A percentile compares a stretch with the other conserved stretches of the same genome.
These are phyloP conservation scores for Poecilobothrus nobilitatus DNA, from an alignment of 2,888 invertebrate genomes.

Conservation along the genomic window DNA sequence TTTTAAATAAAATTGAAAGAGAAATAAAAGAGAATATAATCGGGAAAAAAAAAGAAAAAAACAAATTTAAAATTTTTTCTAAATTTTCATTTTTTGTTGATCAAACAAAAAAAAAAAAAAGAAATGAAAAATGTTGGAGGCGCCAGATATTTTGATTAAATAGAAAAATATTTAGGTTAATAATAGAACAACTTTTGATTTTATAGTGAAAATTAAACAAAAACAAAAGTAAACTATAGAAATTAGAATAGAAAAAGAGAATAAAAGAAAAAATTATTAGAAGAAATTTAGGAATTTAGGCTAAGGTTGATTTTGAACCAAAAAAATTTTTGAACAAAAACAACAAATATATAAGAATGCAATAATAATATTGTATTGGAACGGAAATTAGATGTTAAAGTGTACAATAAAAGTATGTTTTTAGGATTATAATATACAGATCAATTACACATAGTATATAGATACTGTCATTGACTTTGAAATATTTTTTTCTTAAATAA, in stretches of 20 bases:
- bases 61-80: not conserved
- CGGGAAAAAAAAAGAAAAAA: not conserved
- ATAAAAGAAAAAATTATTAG: not conserved
- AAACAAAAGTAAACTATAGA: not conserved
- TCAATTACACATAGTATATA: too few relatives aligned
- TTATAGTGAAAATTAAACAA: not conserved
- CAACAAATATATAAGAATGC: too few relatives aligned
- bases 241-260: not conserved
- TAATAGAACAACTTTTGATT: not conserved
- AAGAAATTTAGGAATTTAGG: not conserved
- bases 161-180: slow-evolving; percentile 2
- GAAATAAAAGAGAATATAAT: not conserved
- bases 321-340: too few relatives aligned
- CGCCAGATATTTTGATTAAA: not conserved
- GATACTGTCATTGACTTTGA: too few relatives aligned
- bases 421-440: too few relatives aligned
- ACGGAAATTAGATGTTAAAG: too few relatives aligned
- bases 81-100: not conserved
- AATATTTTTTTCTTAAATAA: too few relatives aligned
- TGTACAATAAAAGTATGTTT: too few relatives aligned
- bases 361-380: too few relatives aligned
- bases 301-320: not conserved
- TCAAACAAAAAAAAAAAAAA: too few relatives aligned
- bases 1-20: not conserved
- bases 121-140: not conserved